A percentile compares a stretch with the other conserved stretches of the same genome.
Evolutionary conservation across 2,113 vertebrate genomes (phyloP).

Genomic region (Oncorhynchus tshawytscha): DNA sequence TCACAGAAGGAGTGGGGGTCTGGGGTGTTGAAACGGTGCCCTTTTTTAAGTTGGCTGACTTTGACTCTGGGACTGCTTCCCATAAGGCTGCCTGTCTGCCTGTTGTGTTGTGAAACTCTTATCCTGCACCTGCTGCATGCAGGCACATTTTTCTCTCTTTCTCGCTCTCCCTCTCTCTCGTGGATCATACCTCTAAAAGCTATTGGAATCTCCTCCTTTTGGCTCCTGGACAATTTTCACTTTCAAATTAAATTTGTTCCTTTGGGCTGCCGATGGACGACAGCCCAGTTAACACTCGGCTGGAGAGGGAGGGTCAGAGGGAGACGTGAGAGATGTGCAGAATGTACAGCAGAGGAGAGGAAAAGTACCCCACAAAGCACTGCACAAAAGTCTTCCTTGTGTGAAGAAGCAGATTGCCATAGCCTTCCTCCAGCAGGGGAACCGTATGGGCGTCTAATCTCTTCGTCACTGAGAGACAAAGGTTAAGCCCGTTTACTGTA

Average conservation of each 20-base stretch:
- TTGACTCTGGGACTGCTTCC: neutral
- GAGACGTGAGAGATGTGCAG: no score
- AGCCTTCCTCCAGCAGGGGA: neutral
- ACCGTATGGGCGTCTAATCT: conserved; percentile 37
- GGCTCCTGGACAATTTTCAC: no score
- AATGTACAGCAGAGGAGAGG: no score
- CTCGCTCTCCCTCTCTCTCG: no score
- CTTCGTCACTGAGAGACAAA: conserved; percentile 41
- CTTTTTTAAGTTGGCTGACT: conserved; percentile 1
- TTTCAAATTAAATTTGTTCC: no score
- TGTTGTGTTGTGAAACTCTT: neutral
- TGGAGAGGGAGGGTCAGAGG: no score
- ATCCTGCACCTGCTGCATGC: neutral
- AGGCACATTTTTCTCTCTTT: neutral
- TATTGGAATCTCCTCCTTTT: no score
- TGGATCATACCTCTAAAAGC: no score
- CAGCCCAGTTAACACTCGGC: neutral
- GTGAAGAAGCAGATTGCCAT: no score
- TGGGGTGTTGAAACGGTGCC: neutral
- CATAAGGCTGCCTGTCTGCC: neutral
- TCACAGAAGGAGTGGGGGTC: conserved; percentile 16
- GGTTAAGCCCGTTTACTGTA: conserved; percentile 52
- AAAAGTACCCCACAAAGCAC: neutral
- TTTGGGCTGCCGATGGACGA: no score
- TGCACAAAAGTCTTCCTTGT: neutral